phyloP scores from a whole-genome alignment of 53 echinoderm and acorn worm genomes.

The Henricia sp. region DNA sequence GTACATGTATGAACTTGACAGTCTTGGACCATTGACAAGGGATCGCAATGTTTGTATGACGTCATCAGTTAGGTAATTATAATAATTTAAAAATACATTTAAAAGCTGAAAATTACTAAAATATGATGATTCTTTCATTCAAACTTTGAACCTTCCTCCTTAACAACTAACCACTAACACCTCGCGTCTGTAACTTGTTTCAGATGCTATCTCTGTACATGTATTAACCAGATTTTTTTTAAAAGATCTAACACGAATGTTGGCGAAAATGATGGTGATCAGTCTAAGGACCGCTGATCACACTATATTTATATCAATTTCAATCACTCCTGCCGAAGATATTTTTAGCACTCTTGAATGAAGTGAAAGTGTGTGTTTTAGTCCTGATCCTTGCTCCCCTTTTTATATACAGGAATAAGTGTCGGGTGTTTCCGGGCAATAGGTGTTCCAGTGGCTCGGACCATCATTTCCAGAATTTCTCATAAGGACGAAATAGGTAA shows the following conservation, averaged over 20 bases:
- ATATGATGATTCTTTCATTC: no score
- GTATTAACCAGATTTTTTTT: not conserved
- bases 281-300: not conserved
- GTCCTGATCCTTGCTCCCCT: not conserved
- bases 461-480: constrained; percentile 2
- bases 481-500: constrained; percentile 12
- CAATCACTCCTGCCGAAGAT: not conserved
- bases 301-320: not conserved
- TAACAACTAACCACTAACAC: no score
- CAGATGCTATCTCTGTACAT: no score
- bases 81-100: no score
- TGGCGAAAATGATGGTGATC: not conserved
- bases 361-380: not conserved
- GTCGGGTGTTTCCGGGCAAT: constrained; percentile 1
- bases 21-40: no score
- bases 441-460: not conserved
- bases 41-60: no score
- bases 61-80: no score
- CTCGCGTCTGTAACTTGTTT: no score
- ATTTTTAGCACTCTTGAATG: not conserved
- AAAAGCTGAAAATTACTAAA: no score
- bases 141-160: no score
- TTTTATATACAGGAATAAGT: not conserved
- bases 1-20: no score
- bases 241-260: not conserved